These are phyloP conservation scores for Peucedramus taeniatus DNA, from an alignment of 2,113 vertebrate genomes.

Conservation along the genomic window DNA sequence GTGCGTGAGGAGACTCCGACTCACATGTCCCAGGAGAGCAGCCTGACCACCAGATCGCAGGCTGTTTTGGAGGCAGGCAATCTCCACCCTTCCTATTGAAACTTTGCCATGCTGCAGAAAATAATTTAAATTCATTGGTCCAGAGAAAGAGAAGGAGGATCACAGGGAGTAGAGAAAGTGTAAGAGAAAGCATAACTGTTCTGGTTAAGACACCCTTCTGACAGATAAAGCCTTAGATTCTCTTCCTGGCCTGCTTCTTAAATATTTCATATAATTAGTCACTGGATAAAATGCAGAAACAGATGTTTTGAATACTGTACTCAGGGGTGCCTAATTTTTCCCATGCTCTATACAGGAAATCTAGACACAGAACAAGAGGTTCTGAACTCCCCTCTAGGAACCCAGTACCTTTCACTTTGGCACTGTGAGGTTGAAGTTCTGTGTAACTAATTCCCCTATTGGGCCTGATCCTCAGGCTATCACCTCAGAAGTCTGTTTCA, in stretches of 20 bases:
- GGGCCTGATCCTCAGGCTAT: background rate
- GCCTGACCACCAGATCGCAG: conserved; percentile 42
- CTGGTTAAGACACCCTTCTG: conserved; percentile 1
- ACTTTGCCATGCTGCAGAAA: conserved; percentile 44
- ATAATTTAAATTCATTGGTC: conserved; percentile 18
- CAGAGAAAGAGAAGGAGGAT: background rate
- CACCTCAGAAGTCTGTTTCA: background rate
- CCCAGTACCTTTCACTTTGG: background rate
- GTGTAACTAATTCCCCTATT: background rate
- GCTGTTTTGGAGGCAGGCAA: conserved; percentile 47
- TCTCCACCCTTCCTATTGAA: conserved; percentile 66
- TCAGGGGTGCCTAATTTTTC: conserved; percentile 13
- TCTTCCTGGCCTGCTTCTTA: background rate
- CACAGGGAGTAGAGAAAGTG: background rate
- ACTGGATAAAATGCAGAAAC: conserved; percentile 24
- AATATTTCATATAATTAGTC: conserved; percentile 15
- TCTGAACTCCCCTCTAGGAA: background rate
- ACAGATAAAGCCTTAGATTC: background rate
- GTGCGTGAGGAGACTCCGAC: conserved; percentile 39
- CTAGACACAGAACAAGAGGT: background rate
- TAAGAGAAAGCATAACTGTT: conserved; percentile 45
- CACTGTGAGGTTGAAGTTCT: background rate
- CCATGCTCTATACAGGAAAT: background rate
- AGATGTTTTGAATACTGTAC: background rate
- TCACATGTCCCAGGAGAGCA: background rate